Evolutionary conservation across 2,797 vertebrate species (phyloP).

Genomic region (Diplodus sargus): DNA sequence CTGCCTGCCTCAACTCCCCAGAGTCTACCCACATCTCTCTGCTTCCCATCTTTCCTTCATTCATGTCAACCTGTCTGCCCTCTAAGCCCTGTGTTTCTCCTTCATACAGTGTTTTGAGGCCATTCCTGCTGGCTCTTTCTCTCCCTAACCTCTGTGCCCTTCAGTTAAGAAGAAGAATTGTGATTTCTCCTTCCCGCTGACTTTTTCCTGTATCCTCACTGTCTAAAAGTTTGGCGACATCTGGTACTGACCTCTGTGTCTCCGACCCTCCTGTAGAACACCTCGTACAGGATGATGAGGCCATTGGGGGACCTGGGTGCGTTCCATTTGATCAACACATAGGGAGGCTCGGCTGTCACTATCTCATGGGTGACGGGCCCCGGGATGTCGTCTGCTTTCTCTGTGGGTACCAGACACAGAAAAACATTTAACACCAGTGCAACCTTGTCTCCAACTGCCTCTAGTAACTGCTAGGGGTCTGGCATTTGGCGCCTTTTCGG

Average conservation of each 20-base stretch:
- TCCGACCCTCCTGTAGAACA: constrained; percentile 91
- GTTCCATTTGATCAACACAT: constrained; percentile 91
- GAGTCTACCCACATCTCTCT: constrained; percentile 27
- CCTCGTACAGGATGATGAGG: constrained; percentile 95
- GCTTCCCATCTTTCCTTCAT: constrained; percentile 1
- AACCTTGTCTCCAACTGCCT: not conserved
- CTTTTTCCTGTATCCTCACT: not conserved
- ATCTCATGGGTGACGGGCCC: constrained; percentile 89
- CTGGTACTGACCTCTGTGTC: constrained; percentile 89
- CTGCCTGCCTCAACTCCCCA: constrained; percentile 1
- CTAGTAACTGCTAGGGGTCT: not conserved
- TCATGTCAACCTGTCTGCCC: constrained; percentile 1
- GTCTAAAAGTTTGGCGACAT: not conserved
- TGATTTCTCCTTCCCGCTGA: not conserved
- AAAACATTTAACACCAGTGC: not conserved
- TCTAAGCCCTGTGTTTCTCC: not conserved
- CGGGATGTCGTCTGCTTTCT: constrained; percentile 92
- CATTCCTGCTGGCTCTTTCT: not conserved
- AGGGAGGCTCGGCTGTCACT: constrained; percentile 83
- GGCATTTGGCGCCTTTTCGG: not conserved
- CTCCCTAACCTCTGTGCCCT: constrained; percentile 1
- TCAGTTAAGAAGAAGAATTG: not conserved
- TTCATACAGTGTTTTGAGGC: constrained; percentile 13
- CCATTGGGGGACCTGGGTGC: constrained; percentile 93
- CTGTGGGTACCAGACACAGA: constrained; percentile 75